Percentiles rank a stretch among this genome's conserved stretches.
phyloP scores from a whole-genome alignment of 2,888 invertebrate species.

The Augochlorella aurata region DNA sequence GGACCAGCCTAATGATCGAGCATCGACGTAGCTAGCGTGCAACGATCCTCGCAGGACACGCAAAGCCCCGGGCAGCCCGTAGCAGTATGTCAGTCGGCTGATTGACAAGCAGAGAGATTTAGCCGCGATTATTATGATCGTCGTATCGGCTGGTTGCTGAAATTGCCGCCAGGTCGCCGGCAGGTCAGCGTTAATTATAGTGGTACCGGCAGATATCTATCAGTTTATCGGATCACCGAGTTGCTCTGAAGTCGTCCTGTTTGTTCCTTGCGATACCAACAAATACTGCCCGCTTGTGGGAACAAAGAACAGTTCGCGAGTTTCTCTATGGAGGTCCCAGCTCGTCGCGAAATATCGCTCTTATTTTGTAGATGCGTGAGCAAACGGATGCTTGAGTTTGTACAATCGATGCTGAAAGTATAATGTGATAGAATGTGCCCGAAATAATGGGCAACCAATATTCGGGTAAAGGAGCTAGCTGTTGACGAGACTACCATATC shows the following conservation, averaged over 20 bases:
- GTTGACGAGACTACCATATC: too few species aligned
- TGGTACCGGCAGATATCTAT: constrained; percentile 77
- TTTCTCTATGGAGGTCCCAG: neutral
- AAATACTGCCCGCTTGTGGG: constrained; percentile 43
- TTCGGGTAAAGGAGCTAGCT: too few species aligned
- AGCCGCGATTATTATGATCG: constrained; percentile 78
- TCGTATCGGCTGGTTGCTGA: constrained; percentile 72
- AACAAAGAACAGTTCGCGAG: constrained; percentile 56
- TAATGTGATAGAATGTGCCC: too few species aligned
- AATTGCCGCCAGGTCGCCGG: constrained; percentile 78
- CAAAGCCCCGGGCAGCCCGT: constrained; percentile 65
- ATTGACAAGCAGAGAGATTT: constrained; percentile 72
- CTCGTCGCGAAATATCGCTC: neutral
- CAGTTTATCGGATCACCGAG: constrained; percentile 79
- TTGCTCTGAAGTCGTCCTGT: constrained; percentile 58
- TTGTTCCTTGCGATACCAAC: constrained; percentile 44
- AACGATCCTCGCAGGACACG: constrained; percentile 67
- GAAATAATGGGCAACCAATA: too few species aligned
- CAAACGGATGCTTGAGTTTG: neutral
- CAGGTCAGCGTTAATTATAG: constrained; percentile 81
- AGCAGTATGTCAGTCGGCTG: constrained; percentile 72
- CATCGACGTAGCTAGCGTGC: constrained; percentile 66
- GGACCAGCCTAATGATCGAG: constrained; percentile 66
- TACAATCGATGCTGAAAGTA: neutral
- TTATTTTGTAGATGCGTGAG: neutral